Percentiles rank a stretch among this genome's conserved stretches.
phyloP scores from a whole-genome alignment of 2,113 vertebrate genomes.

The Psophia crepitans region DNA sequence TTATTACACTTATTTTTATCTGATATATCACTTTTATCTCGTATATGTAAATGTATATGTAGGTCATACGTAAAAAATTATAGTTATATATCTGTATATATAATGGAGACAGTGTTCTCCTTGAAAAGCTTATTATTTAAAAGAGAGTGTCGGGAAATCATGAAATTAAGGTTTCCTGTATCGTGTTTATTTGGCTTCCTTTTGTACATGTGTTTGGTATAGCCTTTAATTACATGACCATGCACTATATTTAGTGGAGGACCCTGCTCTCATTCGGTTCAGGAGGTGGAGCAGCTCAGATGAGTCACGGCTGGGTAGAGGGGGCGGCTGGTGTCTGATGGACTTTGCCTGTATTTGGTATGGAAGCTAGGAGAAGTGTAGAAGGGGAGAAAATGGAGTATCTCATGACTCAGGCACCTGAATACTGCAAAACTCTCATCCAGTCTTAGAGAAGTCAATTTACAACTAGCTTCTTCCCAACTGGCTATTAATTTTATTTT shows the following conservation, averaged over 20 bases:
- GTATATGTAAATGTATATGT: neutral
- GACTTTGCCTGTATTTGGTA: neutral
- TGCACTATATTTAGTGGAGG: neutral
- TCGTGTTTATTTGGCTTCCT: neutral
- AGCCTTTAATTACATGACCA: neutral
- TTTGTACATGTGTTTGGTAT: neutral
- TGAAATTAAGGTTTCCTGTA: neutral
- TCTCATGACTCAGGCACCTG: neutral
- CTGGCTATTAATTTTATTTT: neutral
- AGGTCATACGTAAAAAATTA: neutral
- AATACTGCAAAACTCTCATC: neutral
- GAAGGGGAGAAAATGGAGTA: neutral
- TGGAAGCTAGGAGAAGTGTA: neutral
- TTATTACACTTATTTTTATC: neutral
- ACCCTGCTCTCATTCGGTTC: neutral
- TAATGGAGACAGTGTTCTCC: neutral
- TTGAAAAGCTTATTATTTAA: neutral
- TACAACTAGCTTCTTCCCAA: neutral
- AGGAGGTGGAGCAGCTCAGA: neutral
- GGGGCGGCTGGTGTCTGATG: neutral
- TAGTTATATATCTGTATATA: neutral
- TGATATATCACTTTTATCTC: neutral
- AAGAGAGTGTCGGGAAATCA: neutral
- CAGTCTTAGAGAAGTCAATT: neutral
- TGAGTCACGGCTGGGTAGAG: neutral